Evolutionary conservation across 1,140 invertebrate genomes (phyloP).

Genomic region (Doryteuthis pealeii): DNA sequence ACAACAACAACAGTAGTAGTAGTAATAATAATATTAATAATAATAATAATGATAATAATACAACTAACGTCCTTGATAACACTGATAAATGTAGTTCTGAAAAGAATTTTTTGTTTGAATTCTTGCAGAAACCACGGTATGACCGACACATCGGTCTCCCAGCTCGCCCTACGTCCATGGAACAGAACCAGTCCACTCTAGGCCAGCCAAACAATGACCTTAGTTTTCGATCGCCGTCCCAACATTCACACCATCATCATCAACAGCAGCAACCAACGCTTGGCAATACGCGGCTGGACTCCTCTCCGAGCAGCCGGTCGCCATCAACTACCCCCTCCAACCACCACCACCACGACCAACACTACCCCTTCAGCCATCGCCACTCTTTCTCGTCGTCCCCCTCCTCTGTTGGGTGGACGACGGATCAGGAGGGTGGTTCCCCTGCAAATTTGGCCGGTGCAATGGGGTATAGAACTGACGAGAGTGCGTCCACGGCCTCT

Average conservation of each 20-base stretch:
- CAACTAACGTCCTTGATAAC: too few species aligned
- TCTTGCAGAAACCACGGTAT: slow-evolving; percentile 19
- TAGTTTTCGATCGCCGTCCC: slow-evolving; percentile 5
- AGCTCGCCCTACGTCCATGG: slow-evolving; percentile 11
- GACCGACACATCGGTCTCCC: background rate
- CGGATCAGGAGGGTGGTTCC: too few species aligned
- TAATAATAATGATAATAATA: too few species aligned
- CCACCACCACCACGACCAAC: too few species aligned
- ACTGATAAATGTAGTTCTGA: slow-evolving; percentile 11
- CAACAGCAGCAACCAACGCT: background rate
- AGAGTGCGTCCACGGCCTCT: background rate
- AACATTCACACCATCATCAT: too few species aligned
- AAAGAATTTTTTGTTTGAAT: slow-evolving; percentile 14
- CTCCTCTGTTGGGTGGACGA: too few species aligned
- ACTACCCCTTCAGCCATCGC: background rate
- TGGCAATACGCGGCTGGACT: background rate
- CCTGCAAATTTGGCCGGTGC: too few species aligned
- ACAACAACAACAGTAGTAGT: too few species aligned
- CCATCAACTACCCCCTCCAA: too few species aligned
- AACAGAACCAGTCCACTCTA: background rate
- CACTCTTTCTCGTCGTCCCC: background rate
- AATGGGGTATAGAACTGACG: background rate
- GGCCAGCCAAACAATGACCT: slow-evolving; percentile 1
- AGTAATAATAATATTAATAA: too few species aligned
- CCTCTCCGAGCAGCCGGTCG: too few species aligned